Percentiles rank a stretch among this genome's conserved stretches.
Conservation (phyloP, 2,888 invertebrate genomes). For the Campopleginae sp. region DNA sequence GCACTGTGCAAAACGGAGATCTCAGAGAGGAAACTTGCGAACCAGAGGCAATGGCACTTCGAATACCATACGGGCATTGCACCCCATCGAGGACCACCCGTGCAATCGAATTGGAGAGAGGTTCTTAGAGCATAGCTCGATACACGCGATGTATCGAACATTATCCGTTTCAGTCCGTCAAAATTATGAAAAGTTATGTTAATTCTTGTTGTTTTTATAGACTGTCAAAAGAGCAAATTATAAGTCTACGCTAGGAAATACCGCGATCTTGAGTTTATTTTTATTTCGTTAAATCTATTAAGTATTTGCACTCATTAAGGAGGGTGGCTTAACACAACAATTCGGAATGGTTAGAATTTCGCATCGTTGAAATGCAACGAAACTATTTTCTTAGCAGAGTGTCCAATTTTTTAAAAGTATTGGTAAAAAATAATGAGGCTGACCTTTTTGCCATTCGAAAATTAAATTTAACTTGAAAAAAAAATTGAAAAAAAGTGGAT, state of each 20-base stretch:
- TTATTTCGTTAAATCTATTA: neutral
- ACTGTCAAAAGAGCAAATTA: neutral
- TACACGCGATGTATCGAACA: neutral
- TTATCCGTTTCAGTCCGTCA: neutral
- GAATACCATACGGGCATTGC: slow-evolving; percentile 74
- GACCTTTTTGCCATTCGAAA: too few species aligned
- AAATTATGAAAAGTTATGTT: neutral
- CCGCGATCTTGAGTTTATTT: neutral
- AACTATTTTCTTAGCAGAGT: too few species aligned
- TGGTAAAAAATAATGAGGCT: too few species aligned
- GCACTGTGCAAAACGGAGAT: slow-evolving; percentile 32
- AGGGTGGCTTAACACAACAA: too few species aligned
- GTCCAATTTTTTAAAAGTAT: too few species aligned
- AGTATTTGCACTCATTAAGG: neutral
- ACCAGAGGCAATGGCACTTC: slow-evolving; percentile 68
- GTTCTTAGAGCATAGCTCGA: slow-evolving; percentile 22
- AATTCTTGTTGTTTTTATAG: neutral
- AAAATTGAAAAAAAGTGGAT: too few species aligned
- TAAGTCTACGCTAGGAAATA: neutral
- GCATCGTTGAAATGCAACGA: too few species aligned
- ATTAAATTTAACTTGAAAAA: too few species aligned
- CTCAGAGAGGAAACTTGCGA: slow-evolving; percentile 27
- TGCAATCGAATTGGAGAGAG: slow-evolving; percentile 37
- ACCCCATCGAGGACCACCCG: slow-evolving; percentile 54
- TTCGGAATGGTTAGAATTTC: too few species aligned